Base-by-base conservation (phyloP, 1,140 invertebrate species). In the Antheraea pernyi region DNA sequence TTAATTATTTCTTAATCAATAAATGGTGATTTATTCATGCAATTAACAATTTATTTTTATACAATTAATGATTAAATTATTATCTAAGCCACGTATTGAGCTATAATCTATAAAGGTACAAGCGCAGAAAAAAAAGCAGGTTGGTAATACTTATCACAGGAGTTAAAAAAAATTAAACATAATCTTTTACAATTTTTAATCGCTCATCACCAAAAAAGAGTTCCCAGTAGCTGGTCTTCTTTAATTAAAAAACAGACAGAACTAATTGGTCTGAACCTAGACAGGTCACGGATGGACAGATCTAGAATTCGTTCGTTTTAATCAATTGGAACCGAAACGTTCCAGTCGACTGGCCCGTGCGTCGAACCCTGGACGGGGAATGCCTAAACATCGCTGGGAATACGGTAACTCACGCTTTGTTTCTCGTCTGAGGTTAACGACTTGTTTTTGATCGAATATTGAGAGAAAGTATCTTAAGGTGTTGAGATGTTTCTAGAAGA, bases 291-390 rank as follows among this genome's bases (percentile, higher is more conserved):
- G 76, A 68, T 78, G 74, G 72, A 68, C 69, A 70, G 73, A 74
- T 83, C 81, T 85, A 86, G 83, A 77, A 78, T 69, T 80, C 69
- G 71, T 77, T 80, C 72, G 76, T 65, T 71, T 48, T 71, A 85
- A 86, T 81, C 79, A 83, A 85, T 86, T 86, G 77, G 77, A 74
- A 73, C 61, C 81, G 81, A 74, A 68, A 68, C 75, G 82, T 79
- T 77, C 72, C 78, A 79, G 72, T 82, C 80, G 82, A 81, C 77
- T 81, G 78, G 75, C 46, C 77, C 78, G 84, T 80, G 16, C 84
- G 73, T 81, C 82, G 84, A 81, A 85, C 84, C 70, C 75, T 67
- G 67, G 75, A 42, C 39, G 39, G 39, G 46, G 46, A 16, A 53
- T 53, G 46, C 46, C 46, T 53, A 53, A 53, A 53, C 46, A 6